Conservation (phyloP, 35 echinoderm and acorn worm genomes). For the Acanthaster planci region DNA sequence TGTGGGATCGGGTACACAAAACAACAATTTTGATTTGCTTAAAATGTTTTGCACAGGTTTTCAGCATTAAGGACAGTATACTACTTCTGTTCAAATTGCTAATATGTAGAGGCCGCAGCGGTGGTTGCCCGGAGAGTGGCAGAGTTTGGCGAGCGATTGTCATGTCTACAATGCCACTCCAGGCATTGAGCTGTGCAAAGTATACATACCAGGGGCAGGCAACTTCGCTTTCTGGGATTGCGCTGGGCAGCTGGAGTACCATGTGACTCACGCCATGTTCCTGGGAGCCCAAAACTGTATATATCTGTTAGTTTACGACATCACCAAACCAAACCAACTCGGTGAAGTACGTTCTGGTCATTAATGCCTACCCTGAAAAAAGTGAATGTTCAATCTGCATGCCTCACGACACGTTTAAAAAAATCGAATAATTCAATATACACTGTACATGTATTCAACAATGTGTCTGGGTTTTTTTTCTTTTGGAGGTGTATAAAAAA, state of each 20-base stretch:
- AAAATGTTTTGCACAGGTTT: too few relatives aligned
- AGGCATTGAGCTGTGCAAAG: constrained; percentile 29
- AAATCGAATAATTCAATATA: too few relatives aligned
- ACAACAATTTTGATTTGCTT: too few relatives aligned
- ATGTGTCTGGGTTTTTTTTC: too few relatives aligned
- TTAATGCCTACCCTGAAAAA: too few relatives aligned
- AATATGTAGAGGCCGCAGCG: background rate
- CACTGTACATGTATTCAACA: too few relatives aligned
- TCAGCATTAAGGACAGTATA: too few relatives aligned
- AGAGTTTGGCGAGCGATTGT: background rate
- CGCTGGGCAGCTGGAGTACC: constrained; percentile 34
- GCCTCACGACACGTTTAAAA: too few relatives aligned
- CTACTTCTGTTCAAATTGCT: too few relatives aligned
- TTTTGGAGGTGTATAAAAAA: too few relatives aligned
- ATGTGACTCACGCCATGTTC: constrained; percentile 43
- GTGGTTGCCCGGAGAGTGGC: constrained; percentile 2
- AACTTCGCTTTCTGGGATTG: constrained; percentile 29
- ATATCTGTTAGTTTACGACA: constrained; percentile 29
- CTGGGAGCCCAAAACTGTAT: constrained; percentile 39
- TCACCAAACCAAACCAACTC: constrained; percentile 30
- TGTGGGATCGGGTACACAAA: too few relatives aligned
- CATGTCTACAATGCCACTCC: constrained; percentile 31
- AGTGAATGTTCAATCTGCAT: too few relatives aligned
- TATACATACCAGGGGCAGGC: background rate
- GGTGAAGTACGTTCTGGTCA: background rate